phyloP scores from a whole-genome alignment of 2,888 invertebrate genomes.

The Dryobotodes eremita region DNA sequence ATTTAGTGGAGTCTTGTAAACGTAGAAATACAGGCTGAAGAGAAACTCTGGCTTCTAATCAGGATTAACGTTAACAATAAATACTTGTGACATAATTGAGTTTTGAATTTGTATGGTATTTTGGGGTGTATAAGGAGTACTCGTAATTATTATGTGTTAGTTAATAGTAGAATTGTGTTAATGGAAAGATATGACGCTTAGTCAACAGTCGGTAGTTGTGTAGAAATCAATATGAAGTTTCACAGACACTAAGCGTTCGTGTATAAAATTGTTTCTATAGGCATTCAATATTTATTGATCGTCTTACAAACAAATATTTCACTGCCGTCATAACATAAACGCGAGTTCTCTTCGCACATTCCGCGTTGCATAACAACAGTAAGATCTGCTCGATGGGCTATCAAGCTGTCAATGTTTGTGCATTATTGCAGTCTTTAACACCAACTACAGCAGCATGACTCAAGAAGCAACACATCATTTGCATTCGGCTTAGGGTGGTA shows the following conservation, averaged over 20 bases:
- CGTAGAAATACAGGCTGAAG: background rate
- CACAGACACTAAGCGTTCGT: slow-evolving; percentile 1
- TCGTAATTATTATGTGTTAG: background rate
- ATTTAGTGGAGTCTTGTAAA: slow-evolving; percentile 36
- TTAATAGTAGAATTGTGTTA: background rate
- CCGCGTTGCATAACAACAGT: slow-evolving; percentile 48
- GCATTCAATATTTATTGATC: slow-evolving; percentile 35
- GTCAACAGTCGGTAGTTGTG: background rate
- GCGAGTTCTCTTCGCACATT: slow-evolving; percentile 46
- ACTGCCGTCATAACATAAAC: slow-evolving; percentile 50
- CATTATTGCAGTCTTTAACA: slow-evolving; percentile 56
- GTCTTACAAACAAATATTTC: slow-evolving; percentile 46
- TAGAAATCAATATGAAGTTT: slow-evolving; percentile 9
- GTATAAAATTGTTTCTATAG: slow-evolving; percentile 14
- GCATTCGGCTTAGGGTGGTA: slow-evolving; percentile 24
- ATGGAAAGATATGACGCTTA: background rate
- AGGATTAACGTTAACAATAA: slow-evolving; percentile 32
- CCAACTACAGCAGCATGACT: slow-evolving; percentile 23
- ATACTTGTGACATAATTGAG: slow-evolving; percentile 35
- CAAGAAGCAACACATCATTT: slow-evolving; percentile 47
- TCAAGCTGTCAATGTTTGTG: slow-evolving; percentile 61
- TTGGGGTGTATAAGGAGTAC: background rate
- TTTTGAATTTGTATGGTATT: slow-evolving; percentile 15
- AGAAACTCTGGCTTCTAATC: slow-evolving; percentile 32
- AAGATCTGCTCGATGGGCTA: slow-evolving; percentile 42